Percentiles rank a stretch among this genome's conserved stretches.
These are phyloP conservation scores for Drosophila diplacantha DNA, from an alignment of 2,888 invertebrate genomes.

Conservation along the genomic window DNA sequence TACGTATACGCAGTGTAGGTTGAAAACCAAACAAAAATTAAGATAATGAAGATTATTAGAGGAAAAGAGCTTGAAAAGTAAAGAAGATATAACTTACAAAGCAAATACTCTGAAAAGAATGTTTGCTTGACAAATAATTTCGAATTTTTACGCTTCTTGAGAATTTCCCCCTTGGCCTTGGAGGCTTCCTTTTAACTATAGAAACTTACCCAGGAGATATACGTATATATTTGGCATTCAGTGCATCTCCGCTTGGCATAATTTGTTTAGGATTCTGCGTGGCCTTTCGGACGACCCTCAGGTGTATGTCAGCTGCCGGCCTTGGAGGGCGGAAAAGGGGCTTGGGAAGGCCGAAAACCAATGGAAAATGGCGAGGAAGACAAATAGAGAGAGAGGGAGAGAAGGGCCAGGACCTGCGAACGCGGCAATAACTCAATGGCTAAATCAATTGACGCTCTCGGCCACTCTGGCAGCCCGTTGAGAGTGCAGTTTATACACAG, in stretches of 20 bases:
- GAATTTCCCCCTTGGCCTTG: background rate
- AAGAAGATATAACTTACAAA: background rate
- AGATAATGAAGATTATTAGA: background rate
- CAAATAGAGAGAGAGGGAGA: background rate
- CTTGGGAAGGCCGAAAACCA: background rate
- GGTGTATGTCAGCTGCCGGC: constrained; percentile 4
- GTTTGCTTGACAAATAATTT: too few relatives aligned
- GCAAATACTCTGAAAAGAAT: background rate
- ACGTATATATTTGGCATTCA: background rate
- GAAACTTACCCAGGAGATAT: background rate
- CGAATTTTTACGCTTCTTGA: too few relatives aligned
- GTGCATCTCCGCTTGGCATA: constrained; percentile 3
- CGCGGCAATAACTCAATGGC: constrained; percentile 49
- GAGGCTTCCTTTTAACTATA: background rate
- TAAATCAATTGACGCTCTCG: constrained; percentile 54
- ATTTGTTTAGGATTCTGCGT: constrained; percentile 19
- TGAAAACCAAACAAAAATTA: too few relatives aligned
- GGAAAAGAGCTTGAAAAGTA: background rate
- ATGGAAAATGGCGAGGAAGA: background rate
- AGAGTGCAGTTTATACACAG: constrained; percentile 35
- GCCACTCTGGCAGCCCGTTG: constrained; percentile 23
- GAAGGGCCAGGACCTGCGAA: constrained; percentile 7
- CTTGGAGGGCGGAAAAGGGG: background rate
- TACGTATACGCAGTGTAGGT: background rate
- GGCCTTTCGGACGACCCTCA: constrained; percentile 9